Percentiles rank a stretch among this genome's conserved stretches.
These are phyloP conservation scores for Euzetes globulus DNA, from an alignment of 2,888 invertebrate species.

Conservation along the genomic window DNA sequence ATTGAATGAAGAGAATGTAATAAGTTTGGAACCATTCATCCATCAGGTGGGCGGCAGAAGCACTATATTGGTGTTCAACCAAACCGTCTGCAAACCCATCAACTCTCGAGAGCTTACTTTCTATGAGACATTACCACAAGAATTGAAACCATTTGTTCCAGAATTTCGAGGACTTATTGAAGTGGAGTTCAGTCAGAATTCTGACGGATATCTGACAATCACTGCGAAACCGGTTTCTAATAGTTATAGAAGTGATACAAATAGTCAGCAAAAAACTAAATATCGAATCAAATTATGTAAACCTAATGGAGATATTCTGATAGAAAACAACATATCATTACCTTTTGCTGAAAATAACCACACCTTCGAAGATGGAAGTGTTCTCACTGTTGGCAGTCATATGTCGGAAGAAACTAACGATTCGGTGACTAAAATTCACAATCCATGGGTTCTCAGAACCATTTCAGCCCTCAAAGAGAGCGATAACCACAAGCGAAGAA, in stretches of 20 bases:
- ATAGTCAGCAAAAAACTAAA: conserved; percentile 13
- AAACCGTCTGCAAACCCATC: conserved; percentile 53
- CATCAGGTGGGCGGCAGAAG: conserved; percentile 49
- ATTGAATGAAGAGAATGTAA: neutral
- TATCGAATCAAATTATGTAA: conserved; percentile 28
- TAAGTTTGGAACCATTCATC: conserved; percentile 51
- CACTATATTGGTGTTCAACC: conserved; percentile 27
- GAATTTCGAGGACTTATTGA: conserved; percentile 49
- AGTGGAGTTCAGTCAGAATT: conserved; percentile 49
- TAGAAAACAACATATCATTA: conserved; percentile 16
- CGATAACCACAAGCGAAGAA: neutral
- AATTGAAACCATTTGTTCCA: conserved; percentile 52
- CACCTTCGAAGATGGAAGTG: neutral
- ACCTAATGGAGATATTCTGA: conserved; percentile 28
- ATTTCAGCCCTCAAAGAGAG: conserved; percentile 25
- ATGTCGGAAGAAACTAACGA: neutral
- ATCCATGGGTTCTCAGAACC: conserved; percentile 52
- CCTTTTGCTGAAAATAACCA: conserved; percentile 16
- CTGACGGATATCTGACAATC: conserved; percentile 51
- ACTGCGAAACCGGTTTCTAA: conserved; percentile 47
- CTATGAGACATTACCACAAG: conserved; percentile 53
- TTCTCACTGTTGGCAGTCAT: neutral
- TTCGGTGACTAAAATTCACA: conserved; percentile 44
- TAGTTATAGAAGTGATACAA: neutral
- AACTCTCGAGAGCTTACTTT: conserved; percentile 53